Base-by-base conservation (phyloP, 2,888 invertebrate genomes). In the Nephrocerus scutellatus region DNA sequence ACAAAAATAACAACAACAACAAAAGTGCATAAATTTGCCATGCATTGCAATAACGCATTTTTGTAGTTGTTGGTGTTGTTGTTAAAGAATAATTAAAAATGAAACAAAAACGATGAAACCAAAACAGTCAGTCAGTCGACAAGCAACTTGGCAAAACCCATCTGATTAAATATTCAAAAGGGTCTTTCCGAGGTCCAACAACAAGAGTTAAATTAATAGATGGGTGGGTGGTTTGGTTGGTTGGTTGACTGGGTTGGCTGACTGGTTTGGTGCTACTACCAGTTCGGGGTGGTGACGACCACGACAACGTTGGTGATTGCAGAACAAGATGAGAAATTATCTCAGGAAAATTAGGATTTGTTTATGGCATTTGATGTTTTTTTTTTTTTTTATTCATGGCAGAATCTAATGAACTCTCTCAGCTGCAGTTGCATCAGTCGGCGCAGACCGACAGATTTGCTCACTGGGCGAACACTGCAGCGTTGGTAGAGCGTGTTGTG, bases 141-240 rank as follows among this genome's bases (percentile, higher is more conserved):
- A n/a, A n/a, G n/a, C n/a, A n/a, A n/a, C n/a, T n/a, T n/a, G n/a
- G n/a, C n/a, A n/a, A n/a, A n/a, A n/a, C n/a, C n/a, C n/a, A 46
- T 43, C 43, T 46, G 46, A 46, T 46, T 40, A 46, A 46, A 46
- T 46, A 46, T 46, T 43, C 46, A 43, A 41, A 41, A 40, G 43
- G 32, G 43, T 45, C 43, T 37, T 39, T 39, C 39, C 30, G 43
- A 37, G 32, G 34, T 34, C 31, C n/a, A n/a, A n/a, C n/a, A n/a
- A n/a, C n/a, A n/a, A n/a, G n/a, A n/a, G n/a, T n/a, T n/a, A n/a
- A n/a, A n/a, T n/a, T n/a, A n/a, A n/a, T n/a, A n/a, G n/a, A n/a
- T n/a, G n/a, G n/a, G n/a, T n/a, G n/a, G n/a, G n/a, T n/a, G n/a
- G n/a, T 34, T 31, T 36, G 3, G 3, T 23, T 23, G 10, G 10